These are phyloP conservation scores for Eupithecia centaureata DNA, from an alignment of 2,888 invertebrate species.

Conservation along the genomic window DNA sequence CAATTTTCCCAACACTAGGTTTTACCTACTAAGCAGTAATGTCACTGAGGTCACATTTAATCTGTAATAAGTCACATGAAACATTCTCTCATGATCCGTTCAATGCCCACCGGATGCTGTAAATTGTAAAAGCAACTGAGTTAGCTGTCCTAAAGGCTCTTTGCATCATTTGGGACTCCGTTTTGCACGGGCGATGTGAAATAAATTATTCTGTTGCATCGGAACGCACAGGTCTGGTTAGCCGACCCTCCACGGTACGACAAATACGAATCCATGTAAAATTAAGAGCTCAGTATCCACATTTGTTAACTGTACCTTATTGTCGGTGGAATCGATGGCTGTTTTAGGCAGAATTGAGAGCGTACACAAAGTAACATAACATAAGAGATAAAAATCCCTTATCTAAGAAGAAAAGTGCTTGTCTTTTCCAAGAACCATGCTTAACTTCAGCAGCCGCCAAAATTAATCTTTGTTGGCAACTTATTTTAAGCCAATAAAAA, in stretches of 20 bases:
- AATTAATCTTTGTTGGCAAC: not conserved
- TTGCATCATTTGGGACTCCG: constrained; percentile 24
- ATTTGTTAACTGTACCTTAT: not conserved
- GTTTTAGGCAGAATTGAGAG: too few relatives aligned
- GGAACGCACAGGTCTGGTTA: constrained; percentile 33
- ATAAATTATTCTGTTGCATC: constrained; percentile 41
- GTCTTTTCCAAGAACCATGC: not conserved
- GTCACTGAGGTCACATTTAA: not conserved
- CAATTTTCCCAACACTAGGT: not conserved
- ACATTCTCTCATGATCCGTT: not conserved
- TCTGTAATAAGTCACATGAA: not conserved
- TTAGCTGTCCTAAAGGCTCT: constrained; percentile 9
- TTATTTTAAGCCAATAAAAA: not conserved
- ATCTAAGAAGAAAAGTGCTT: not conserved
- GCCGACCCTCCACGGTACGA: constrained; percentile 28
- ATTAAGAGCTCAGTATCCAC: constrained; percentile 27
- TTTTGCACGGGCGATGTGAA: constrained; percentile 29
- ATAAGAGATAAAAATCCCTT: not conserved
- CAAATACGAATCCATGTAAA: constrained; percentile 32
- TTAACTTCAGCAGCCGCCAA: not conserved
- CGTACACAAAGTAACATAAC: too few relatives aligned
- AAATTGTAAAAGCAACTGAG: not conserved
- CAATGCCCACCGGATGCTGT: not conserved
- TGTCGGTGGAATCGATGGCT: too few relatives aligned
- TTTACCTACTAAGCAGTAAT: not conserved